Evolutionary conservation across 2,888 invertebrate species (phyloP), one percentile per base, ranked within the genome.

Genomic region (Rhopalosiphum nymphaeae): DNA sequence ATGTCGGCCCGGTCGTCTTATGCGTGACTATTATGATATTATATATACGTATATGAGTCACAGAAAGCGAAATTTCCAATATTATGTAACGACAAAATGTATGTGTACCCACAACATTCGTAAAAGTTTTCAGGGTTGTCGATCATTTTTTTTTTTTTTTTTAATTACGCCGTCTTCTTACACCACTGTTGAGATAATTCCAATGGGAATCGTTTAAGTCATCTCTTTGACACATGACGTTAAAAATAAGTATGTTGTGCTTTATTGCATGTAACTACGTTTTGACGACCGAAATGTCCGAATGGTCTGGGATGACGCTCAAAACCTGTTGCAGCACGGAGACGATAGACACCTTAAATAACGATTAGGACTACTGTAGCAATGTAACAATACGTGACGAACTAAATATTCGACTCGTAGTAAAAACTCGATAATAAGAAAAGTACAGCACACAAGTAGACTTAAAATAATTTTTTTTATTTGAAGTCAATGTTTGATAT

Each of bases 21-120:
- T n/a, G 67, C 67, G n/a, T 16, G 36, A 36, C 78, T 78, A 42
- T 78, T 67, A 67, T 26, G 36, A 53, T 49, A 86, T 86, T 86
- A 84, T 86, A 49, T 16, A 46, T 26, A 26, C 7, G 10, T 29
- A 46, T n/a, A 13, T 78, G 91, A 91, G 49, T 91, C 78, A 78
- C 36, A 42, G 67, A 84, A 84, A 91, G 91, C 91, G 91, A 91
- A 91, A 91, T 91, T 84, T 91, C 26, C 5, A 84, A 84, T 53
- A 78, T 91, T 91, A 84, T 53, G 29, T 53, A 91, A 91, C 26
- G 44, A n/a, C 29, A 1, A 49, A 44, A 46, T 49, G 29, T 46
- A n/a, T 16, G 46, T 21, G 21, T 21, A 2, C 26, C n/a, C 0
- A 16, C 36, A 78, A 36, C 21, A 78, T 21, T 78, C 21, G 36